Conservation (phyloP, 2,888 invertebrate genomes). For the Ectemnius lituratus region DNA sequence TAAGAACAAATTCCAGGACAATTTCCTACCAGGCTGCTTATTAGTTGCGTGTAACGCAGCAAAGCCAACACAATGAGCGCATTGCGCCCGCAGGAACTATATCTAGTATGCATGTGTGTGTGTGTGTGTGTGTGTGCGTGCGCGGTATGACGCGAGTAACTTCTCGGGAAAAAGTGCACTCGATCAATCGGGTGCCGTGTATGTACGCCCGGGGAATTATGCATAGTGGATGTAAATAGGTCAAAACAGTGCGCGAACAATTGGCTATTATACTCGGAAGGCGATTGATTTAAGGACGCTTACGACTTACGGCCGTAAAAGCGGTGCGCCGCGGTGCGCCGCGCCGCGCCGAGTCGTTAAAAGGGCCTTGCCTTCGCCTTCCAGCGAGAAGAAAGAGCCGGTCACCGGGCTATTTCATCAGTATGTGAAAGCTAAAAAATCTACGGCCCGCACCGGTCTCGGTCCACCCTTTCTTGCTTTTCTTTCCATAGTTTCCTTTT, state of each 20-base stretch:
- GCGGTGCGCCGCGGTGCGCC: no score
- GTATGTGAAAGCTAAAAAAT: no score
- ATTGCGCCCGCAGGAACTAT: neutral
- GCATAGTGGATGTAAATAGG: constrained; percentile 28
- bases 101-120: no score
- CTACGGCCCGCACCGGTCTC: no score
- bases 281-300: constrained; percentile 49
- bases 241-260: constrained; percentile 47
- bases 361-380: constrained; percentile 43
- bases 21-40: neutral
- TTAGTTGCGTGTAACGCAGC: neutral
- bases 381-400: constrained; percentile 11
- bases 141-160: constrained; percentile 1
- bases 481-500: no score
- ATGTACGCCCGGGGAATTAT: neutral
- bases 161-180: constrained; percentile 10
- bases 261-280: constrained; percentile 31
- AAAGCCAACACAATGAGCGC: neutral
- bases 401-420: constrained; percentile 17
- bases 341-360: constrained; percentile 48
- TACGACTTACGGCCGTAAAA: constrained; percentile 50
- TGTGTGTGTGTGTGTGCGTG: neutral
- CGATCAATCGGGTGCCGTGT: constrained; percentile 1
- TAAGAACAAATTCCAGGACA: neutral
- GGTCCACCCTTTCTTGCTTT: no score